Evolutionary conservation across 92 coral and sea anemone species (phyloP), one percentile per base, ranked within the genome.

Genomic region (Zoanthus sociatus): DNA sequence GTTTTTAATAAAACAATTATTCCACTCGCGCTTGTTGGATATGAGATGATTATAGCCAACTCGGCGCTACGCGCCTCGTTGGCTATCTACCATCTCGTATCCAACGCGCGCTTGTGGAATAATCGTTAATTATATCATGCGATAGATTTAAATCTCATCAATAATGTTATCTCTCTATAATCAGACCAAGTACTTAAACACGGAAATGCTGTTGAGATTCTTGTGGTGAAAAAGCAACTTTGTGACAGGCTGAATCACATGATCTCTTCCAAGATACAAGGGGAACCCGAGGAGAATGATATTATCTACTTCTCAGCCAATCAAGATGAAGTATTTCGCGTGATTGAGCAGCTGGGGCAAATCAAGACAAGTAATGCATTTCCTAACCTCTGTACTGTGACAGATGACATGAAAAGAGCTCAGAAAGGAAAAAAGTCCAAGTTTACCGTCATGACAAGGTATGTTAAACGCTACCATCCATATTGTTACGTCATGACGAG

Each of bases 281-380:
- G 96, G 50, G 99, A 97, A 12, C 98, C 99, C 16, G 98, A 97
- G 86, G 99, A 97, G 84, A 97, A 97, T 82, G 99, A 97, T 91
- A 92, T 96, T 47, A 92, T 97, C 45, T 97, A 95, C 88, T 97
- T 97, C 75, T 90, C 90, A 60, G 99, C 98, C 86, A 95, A 97
- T 88, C 98, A 97, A 86, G 99, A 95, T 66, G 98, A 95, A 13
- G 98, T 97, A 55, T 76, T 97, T 63, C 90, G 91, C 68, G 98
- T 98, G 33, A 94, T 97, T 71, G 98, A 97, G 84, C 72, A 79
- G 44, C 92, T 97, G 31, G 99, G 99, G 16, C 96, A 94, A 83
- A 95, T 97, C 79, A 97, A 97, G 87, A 95, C 98, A 1, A 95
- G 98, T 76, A 93, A 94, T 67, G 99, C 99, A 26, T 97, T 95